Percentiles rank a stretch among this genome's conserved stretches.
Conservation (phyloP, 2,888 invertebrate species). For the Plebejus argus region DNA sequence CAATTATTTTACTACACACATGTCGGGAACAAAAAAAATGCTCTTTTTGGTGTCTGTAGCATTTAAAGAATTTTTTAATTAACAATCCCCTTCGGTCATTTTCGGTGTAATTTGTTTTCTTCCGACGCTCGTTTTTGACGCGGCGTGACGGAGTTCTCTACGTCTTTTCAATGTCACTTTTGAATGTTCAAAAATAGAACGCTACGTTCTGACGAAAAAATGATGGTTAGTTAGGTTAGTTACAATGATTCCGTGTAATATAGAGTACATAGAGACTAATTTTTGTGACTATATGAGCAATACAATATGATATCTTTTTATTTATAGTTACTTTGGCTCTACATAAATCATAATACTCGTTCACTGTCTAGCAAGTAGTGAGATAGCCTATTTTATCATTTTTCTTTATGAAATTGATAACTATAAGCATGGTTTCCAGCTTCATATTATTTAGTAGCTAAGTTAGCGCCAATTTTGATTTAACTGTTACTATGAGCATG, state of each 20-base stretch:
- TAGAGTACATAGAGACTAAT: background rate
- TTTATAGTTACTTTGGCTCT: too few relatives aligned
- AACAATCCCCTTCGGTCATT: slow-evolving; percentile 38
- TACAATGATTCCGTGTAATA: background rate
- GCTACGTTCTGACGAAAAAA: slow-evolving; percentile 9
- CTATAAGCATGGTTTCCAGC: too few relatives aligned
- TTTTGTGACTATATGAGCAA: background rate
- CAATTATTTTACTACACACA: background rate
- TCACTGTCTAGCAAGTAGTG: too few relatives aligned
- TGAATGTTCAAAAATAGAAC: slow-evolving; percentile 48
- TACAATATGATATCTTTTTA: too few relatives aligned
- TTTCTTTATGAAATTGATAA: background rate
- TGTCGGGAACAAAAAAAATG: background rate
- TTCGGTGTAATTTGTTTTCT: slow-evolving; percentile 53
- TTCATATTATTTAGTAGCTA: too few relatives aligned
- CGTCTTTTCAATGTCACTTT: slow-evolving; percentile 59
- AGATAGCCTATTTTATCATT: background rate
- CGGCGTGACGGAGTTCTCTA: slow-evolving; percentile 52
- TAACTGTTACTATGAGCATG: too few relatives aligned
- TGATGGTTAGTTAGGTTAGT: background rate
- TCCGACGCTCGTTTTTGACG: slow-evolving; percentile 49
- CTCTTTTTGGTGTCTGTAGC: slow-evolving; percentile 8
- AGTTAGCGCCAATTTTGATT: too few relatives aligned
- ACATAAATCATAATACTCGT: too few relatives aligned
- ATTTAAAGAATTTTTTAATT: slow-evolving; percentile 27